A percentile compares a stretch with the other conserved stretches of the same genome.
Evolutionary conservation across 2,888 invertebrate species (phyloP).

Genomic region (Agrochola circellaris): DNA sequence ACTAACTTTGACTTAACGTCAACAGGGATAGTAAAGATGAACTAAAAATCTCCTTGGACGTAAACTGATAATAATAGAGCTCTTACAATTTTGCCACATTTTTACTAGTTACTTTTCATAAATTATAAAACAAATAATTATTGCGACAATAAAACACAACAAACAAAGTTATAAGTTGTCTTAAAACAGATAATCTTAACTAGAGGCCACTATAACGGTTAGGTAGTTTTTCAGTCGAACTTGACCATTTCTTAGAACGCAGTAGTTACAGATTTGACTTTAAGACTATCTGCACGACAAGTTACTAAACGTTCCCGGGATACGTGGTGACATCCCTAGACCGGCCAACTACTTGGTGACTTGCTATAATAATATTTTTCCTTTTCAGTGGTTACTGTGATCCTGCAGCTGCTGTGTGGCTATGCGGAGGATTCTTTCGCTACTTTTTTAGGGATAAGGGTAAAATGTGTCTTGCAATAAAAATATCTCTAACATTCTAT

Average conservation of each 20-base stretch:
- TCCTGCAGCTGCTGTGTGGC: neutral
- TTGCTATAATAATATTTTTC: slow-evolving; percentile 47
- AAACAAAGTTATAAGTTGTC: neutral
- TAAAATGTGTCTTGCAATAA: neutral
- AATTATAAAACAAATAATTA: neutral
- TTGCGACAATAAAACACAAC: neutral
- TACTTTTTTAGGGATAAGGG: neutral
- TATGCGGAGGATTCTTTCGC: neutral
- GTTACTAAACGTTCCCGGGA: slow-evolving; percentile 58
- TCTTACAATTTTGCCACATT: neutral
- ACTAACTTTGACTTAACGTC: too few species aligned
- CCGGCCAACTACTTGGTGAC: slow-evolving; percentile 28
- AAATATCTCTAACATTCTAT: neutral
- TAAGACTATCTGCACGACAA: slow-evolving; percentile 60
- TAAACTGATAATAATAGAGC: neutral
- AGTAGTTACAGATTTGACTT: slow-evolving; percentile 26
- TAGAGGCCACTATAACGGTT: neutral
- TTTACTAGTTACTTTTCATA: neutral
- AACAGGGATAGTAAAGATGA: neutral
- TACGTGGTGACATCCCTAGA: slow-evolving; percentile 44
- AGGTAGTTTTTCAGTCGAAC: neutral
- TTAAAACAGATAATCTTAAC: neutral
- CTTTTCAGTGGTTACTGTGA: slow-evolving; percentile 33
- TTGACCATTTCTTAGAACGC: slow-evolving; percentile 14
- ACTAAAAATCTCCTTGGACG: neutral